Percentiles rank a stretch among this genome's conserved stretches.
These are phyloP conservation scores for Apamea crenata DNA, from an alignment of 2,888 invertebrate genomes.

Conservation along the genomic window DNA sequence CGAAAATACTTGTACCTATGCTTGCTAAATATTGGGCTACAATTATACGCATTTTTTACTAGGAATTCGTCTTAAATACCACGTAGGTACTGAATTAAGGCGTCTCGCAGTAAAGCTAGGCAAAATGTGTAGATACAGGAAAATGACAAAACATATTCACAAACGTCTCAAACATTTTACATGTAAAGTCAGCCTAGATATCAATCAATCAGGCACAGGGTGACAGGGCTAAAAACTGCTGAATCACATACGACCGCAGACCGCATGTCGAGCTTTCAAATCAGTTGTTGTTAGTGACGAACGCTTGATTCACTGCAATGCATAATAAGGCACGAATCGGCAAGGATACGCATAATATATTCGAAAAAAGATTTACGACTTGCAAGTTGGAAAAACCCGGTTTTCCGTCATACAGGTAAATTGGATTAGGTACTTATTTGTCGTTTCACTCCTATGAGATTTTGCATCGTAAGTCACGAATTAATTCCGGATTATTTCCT, in stretches of 20 bases:
- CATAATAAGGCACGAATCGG: conserved; percentile 30
- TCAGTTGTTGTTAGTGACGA: conserved; percentile 34
- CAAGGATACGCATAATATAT: conserved; percentile 23
- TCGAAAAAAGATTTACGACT: conserved; percentile 42
- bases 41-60: too few species aligned
- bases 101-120: background rate
- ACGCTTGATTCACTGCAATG: conserved; percentile 37
- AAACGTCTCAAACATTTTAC: background rate
- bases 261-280: conserved; percentile 46
- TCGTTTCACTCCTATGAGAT: background rate
- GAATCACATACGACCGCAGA: conserved; percentile 54
- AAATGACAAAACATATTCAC: background rate
- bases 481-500: background rate
- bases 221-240: conserved; percentile 33
- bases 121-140: background rate
- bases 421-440: conserved; percentile 21
- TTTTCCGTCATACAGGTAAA: conserved; percentile 11
- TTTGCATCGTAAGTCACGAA: conserved; percentile 6
- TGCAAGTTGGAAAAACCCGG: conserved; percentile 47
- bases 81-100: background rate
- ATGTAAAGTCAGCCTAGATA: conserved; percentile 16
- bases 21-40: background rate
- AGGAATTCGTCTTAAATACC: background rate
- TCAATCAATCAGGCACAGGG: conserved; percentile 44
- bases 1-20: background rate